Evolutionary conservation across 2,113 vertebrate species (phyloP), one percentile per base, ranked within the genome.

Genomic region (Egretta garzetta): DNA sequence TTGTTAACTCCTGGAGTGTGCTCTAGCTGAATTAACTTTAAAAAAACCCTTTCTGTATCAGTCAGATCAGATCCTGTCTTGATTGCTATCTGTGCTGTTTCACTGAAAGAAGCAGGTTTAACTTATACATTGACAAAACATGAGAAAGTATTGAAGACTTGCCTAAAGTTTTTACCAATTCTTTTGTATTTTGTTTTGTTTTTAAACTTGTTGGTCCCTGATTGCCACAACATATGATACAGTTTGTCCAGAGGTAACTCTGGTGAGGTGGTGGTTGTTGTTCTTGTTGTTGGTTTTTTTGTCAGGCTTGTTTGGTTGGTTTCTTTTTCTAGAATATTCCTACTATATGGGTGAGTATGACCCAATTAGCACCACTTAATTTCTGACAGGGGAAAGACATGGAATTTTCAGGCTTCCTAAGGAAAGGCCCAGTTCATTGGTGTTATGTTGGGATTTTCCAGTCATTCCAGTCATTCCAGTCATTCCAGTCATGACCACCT

Each of bases 1-100:
- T 45, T 86, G 11, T 91, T 96, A 90, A 96, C 62, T 93, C 64
- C 88, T 80, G 41, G 64, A 92, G 23, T n/a, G 7, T 64, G 7
- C 30, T 84, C 2, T 39, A 30, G 22, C 66, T 53, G 27, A 56
- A 35, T 55, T 84, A 27, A 45, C 50, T 89, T 64, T 8, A 32
- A 89, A 30, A 49, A 43, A 64, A 39, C 7, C 45, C 45, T 66
- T 87, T 90, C 66, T 72, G 27, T 10, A n/a, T 82, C 43, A 72
- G 21, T 82, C n/a, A 56, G 28, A 33, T 88, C 27, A 41, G 30
- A 81, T 58, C 30, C 37, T 86, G 47, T 66, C 58, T 75, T 82
- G 47, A 18, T 77, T 80, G 19, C 14, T 60, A 14, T 60, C 43
- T 68, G 5, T 55, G 28, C 28, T 37, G 6, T 59, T 95, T 63